Evolutionary conservation across 2,113 vertebrate species (phyloP), one percentile per base, ranked within the genome.

Genomic region (Hyaena hyaena): DNA sequence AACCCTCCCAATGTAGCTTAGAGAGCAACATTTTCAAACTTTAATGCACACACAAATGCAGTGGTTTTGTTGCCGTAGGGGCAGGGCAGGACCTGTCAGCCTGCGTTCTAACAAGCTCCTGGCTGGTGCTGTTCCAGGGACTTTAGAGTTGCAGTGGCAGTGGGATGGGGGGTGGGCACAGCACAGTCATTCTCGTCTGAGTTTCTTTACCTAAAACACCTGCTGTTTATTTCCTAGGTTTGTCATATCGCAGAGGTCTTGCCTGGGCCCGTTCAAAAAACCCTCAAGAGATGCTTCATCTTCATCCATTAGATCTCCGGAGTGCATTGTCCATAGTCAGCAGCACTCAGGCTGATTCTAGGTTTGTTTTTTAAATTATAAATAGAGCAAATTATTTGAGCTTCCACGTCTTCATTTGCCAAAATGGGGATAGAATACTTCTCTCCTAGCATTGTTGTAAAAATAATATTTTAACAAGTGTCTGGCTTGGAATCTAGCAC

Each of bases 201-300:
- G 58, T 93, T 1, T 21, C 50, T 69, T 81, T 96, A 35, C 71
- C 71, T 88, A 86, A 77, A 91, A 84, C 68, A 73, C 39, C 89
- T 91, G 61, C 16, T 83, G 0, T 76, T 92, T 86, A 17, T 94
- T 53, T 98, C 97, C 23, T 97, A 99, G 99, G 99, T 97, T 98
- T 99, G 97, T 99, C 99, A 0, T 99, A 99, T 98, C 99, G 99
- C 53, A 99, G 99, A 98, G 99, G 99, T 50, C 98, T 99, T 35
- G 98, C 98, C 0, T 99, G 99, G 99, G 98, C 97, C 91, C 99
- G 99, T 96, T 99, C 98, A 0, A 98, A 98, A 48, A 98, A 98
- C 66, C 98, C 96, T 35, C 98, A 99, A 76, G 98, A 99, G 77
- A 97, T 98, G 3, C 99, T 99, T 87, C 99, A 98, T 88, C 98